A percentile compares a stretch with the other conserved stretches of the same genome.
phyloP scores from a whole-genome alignment of 2,113 vertebrate species.

The Thamnaconus septentrionalis region DNA sequence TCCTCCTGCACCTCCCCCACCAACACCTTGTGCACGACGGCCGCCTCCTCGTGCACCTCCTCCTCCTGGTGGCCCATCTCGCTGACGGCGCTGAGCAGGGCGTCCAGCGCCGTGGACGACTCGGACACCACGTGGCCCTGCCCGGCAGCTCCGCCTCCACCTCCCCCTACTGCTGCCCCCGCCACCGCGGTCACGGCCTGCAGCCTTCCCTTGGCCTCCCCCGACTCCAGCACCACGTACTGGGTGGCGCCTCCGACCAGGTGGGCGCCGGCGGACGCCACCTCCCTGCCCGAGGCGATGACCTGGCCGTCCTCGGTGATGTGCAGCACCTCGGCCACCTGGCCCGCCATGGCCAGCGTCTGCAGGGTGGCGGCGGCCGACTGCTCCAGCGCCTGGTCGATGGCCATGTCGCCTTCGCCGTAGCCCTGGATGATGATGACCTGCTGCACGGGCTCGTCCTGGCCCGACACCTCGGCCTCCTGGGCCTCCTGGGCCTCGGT shows the following conservation, averaged over 20 bases:
- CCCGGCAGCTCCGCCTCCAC: slow-evolving; percentile 25
- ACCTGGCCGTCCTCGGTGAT: slow-evolving; percentile 94
- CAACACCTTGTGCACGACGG: slow-evolving; percentile 45
- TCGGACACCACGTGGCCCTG: slow-evolving; percentile 71
- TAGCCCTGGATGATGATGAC: slow-evolving; percentile 97
- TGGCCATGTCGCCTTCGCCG: slow-evolving; percentile 79
- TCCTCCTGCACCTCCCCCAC: slow-evolving; percentile 44
- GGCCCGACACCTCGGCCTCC: slow-evolving; percentile 44
- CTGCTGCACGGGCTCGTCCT: slow-evolving; percentile 84
- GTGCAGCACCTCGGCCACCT: slow-evolving; percentile 92
- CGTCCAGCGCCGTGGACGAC: slow-evolving; percentile 86
- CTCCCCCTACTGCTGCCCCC: neutral
- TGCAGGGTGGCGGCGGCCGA: slow-evolving; percentile 93
- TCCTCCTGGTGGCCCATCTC: slow-evolving; percentile 83
- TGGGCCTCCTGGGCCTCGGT: slow-evolving; percentile 77
- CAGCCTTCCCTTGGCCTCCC: slow-evolving; percentile 63
- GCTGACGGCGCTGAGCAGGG: slow-evolving; percentile 90
- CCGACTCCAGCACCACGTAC: slow-evolving; percentile 86
- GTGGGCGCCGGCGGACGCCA: slow-evolving; percentile 65
- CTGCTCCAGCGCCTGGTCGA: slow-evolving; percentile 89
- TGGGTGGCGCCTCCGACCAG: slow-evolving; percentile 81
- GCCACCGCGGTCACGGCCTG: slow-evolving; percentile 44
- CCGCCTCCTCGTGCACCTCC: slow-evolving; percentile 55
- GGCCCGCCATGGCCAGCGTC: slow-evolving; percentile 92
- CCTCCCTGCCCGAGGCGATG: slow-evolving; percentile 79